Base-by-base conservation (phyloP, 2,113 vertebrate species). In the Siniperca knerii region DNA sequence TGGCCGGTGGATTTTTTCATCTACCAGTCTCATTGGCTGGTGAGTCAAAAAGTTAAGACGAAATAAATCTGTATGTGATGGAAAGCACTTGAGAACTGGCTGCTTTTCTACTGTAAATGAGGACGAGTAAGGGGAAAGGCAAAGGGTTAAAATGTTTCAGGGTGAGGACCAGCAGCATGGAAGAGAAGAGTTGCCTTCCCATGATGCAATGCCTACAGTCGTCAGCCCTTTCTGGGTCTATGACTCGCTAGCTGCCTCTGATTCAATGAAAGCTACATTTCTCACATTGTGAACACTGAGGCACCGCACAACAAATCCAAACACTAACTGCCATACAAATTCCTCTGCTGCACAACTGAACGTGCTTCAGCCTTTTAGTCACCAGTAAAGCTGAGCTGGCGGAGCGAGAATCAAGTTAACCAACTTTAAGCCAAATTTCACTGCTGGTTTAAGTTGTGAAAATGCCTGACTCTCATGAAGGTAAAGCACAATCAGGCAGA, bases 211-310 rank as follows among this genome's bases (percentile, higher is more conserved):
- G 35, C 29, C 29, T 35, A 61, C 33, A 76, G 50, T 67, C 4
- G 15, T 83, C 76, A 77, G 55, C 69, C 50, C 42, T 75, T 79
- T 81, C 66, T 68, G 25, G 21, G 20, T 46, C 44, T 66, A 25
- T 58, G 60, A 57, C 71, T 60, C 54, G 8, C 69, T 65, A 35
- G 50, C 87, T 70, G 69, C 77, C 62, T 79, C 55, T 65, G 48
- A 79, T 62, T 92, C 80, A 90, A 75, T 65, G 55, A 80, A 86
- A 77, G 89, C 82, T 69, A 77, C 65, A 67, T 81, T 85, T 89
- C 77, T 89, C 79, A 77, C 83, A 88, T 65, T 82, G 76, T 85
- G 78, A 72, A 84, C 69, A 62, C 67, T 8, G 72, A 89, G 52
- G 71, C 55, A 52, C 13, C 4, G 15, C 46, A 85, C 76, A 76